Evolutionary conservation across 1,140 invertebrate genomes (phyloP).

Genomic region (Thaumetopoea pityocampa): DNA sequence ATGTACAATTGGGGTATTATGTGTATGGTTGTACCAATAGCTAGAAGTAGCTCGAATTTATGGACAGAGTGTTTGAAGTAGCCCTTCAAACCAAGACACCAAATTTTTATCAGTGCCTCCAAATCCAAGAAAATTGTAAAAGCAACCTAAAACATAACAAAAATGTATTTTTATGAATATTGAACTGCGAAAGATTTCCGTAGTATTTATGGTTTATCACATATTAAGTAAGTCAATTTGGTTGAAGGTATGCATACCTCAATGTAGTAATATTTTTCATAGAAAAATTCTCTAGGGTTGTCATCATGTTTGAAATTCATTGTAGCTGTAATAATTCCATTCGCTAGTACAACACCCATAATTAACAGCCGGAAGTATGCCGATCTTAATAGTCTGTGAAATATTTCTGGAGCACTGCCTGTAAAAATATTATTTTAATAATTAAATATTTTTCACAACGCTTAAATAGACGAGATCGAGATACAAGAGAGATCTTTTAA

Average conservation of each 20-base stretch:
- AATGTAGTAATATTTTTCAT: constrained; percentile 95
- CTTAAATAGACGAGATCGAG: too few relatives aligned
- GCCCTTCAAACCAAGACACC: constrained; percentile 95
- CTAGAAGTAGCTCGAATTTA: constrained; percentile 97
- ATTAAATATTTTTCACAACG: constrained; percentile 1
- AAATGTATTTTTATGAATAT: not conserved
- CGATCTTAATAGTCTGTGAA: constrained; percentile 92
- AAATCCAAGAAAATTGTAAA: constrained; percentile 97
- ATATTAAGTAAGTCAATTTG: too few relatives aligned
- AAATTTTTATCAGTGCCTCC: constrained; percentile 98
- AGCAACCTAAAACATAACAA: constrained; percentile 78
- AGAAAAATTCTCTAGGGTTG: constrained; percentile 86
- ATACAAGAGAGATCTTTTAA: too few relatives aligned
- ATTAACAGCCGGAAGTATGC: constrained; percentile 94
- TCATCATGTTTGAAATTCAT: constrained; percentile 97
- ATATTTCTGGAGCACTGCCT: constrained; percentile 87
- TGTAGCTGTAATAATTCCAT: constrained; percentile 96
- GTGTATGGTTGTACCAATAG: constrained; percentile 96
- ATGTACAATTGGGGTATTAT: constrained; percentile 95
- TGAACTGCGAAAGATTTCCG: too few relatives aligned
- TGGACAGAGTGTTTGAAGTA: constrained; percentile 98
- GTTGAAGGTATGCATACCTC: constrained; percentile 81
- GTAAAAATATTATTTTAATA: constrained; percentile 8
- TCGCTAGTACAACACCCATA: constrained; percentile 95
- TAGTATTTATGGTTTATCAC: too few relatives aligned